phyloP scores from a whole-genome alignment of 2,888 invertebrate genomes.

The Glomeris marginata region DNA sequence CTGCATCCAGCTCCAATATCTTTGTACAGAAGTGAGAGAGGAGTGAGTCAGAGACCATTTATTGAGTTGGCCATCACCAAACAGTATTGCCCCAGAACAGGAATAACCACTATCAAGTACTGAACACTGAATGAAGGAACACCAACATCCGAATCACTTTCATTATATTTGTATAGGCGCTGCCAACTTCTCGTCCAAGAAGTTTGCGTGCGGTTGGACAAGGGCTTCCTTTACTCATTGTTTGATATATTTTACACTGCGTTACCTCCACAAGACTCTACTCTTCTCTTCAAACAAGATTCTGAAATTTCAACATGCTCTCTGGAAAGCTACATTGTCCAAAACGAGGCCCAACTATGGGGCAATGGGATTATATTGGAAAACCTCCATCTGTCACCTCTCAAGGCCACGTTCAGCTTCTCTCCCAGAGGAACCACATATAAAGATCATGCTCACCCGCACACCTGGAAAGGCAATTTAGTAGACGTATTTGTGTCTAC shows the following conservation, averaged over 20 bases:
- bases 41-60: conserved; percentile 42
- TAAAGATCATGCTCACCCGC: conserved; percentile 21
- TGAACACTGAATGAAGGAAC: too few relatives aligned
- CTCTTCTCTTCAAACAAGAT: conserved; percentile 1
- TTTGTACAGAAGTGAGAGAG: conserved; percentile 31
- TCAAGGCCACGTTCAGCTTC: conserved; percentile 40
- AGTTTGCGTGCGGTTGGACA: conserved; percentile 51
- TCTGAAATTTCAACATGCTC: too few relatives aligned
- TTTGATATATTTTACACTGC: conserved; percentile 46
- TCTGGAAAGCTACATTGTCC: too few relatives aligned
- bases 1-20: conserved; percentile 44
- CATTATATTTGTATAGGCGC: conserved; percentile 27
- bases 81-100: conserved; percentile 26
- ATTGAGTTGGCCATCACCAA: conserved; percentile 32
- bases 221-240: conserved; percentile 47
- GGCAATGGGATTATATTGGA: conserved; percentile 27
- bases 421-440: conserved; percentile 33
- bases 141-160: too few relatives aligned
- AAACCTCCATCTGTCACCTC: conserved; percentile 29
- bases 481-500: conserved; percentile 47
- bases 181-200: conserved; percentile 49
- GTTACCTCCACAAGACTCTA: conserved; percentile 8
- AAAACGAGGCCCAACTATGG: too few relatives aligned
- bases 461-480: conserved; percentile 39
- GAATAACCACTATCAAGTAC: conserved; percentile 30